Base-by-base conservation (phyloP, 2,888 invertebrate species). In the Meganola albula region DNA sequence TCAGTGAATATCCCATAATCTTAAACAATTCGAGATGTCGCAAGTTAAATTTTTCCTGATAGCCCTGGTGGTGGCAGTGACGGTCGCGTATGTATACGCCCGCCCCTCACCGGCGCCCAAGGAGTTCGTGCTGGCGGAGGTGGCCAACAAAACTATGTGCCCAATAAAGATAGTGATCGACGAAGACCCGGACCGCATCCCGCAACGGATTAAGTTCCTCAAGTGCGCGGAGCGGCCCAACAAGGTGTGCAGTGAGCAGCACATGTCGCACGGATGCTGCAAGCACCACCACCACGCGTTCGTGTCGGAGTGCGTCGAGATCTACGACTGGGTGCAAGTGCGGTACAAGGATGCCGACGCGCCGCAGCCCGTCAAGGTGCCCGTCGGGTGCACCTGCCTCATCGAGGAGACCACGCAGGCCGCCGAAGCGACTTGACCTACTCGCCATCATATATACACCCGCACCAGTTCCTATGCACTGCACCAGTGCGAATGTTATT, bases 371-470 rank as follows among this genome's bases (percentile, higher is more conserved):
- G 38, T 59, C 42, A 58, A 60, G 39, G 82, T 83, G 57, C 53
- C 72, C 7, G 80, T 84, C 38, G 84, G 84, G 57, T 84, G 84
- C 75, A 55, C 72, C 22, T 84, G 84, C 69, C 66, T 80, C 59
- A 65, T 80, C 48, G 57, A 60, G 44, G 52, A 62, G 48, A 48
- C 49, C 36, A 45, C 59, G 28, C 12, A 10, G 23, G 66, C 65
- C 12, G 23, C 29, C 13, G 47, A 39, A 12, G 43, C 53, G 42
- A 31, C 24, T 9, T 48, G 53, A 47, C 36, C 43, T 27, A 24
- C 26, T 4, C 23, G 20, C 12, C 12, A 9, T 35, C 21, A 10
- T 10, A n/a, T 12, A 18, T 25, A 11, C 5, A 22, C 13, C 34
- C 31, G 31, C 31, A 14, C 27, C n/a, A 28, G n/a, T 12, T 3